Evolutionary conservation across 2,797 vertebrate genomes (phyloP).

Genomic region (Monodelphis domestica): DNA sequence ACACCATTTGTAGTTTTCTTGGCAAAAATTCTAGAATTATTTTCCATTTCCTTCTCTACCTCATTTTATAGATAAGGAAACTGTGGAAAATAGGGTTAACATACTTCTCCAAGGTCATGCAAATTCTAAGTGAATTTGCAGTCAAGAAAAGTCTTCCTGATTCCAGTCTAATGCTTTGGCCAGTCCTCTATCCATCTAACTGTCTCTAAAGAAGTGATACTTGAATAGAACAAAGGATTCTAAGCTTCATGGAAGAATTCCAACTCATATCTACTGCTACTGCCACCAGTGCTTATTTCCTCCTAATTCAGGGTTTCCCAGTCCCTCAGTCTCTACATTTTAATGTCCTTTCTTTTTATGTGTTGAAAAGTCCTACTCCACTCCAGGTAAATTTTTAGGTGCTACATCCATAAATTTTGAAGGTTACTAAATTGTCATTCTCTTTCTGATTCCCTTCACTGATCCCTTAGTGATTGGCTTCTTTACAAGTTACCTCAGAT

Average conservation of each 20-base stretch:
- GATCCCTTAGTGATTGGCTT: not conserved
- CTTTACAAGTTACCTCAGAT: not conserved
- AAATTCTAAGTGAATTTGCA: no score
- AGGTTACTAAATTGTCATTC: not conserved
- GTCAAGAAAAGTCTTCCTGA: no score
- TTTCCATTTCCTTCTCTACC: no score
- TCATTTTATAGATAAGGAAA: no score
- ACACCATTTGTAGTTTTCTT: no score
- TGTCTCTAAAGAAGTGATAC: no score
- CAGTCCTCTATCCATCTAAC: no score
- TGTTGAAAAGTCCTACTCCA: not conserved
- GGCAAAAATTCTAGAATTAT: no score
- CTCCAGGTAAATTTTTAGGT: not conserved
- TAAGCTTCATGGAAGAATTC: not conserved
- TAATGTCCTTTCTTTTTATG: not conserved
- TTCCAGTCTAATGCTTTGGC: no score
- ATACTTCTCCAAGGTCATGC: no score
- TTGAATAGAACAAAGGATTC: not conserved
- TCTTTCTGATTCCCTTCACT: not conserved
- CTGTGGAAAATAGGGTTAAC: no score
- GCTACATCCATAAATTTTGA: not conserved
- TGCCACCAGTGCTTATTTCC: not conserved
- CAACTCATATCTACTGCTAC: not conserved
- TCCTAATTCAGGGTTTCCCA: not conserved
- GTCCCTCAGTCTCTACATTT: not conserved